Evolutionary conservation across 2,888 invertebrate species (phyloP).

Genomic region (Halictus quadricinctus): DNA sequence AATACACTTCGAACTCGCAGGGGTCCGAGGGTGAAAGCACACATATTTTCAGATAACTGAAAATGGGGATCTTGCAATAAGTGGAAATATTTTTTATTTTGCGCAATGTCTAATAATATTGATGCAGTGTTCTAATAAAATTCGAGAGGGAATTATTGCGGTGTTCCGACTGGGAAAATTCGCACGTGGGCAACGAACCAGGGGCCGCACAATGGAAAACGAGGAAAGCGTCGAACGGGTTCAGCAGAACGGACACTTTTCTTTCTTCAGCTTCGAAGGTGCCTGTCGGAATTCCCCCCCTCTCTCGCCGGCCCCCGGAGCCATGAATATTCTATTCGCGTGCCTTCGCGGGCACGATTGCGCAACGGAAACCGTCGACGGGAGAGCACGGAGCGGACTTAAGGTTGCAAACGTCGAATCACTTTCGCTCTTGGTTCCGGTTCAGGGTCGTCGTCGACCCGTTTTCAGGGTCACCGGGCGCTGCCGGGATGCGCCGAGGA

Average conservation of each 20-base stretch:
- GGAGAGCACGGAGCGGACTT: slow-evolving; percentile 50
- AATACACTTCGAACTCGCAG: too few relatives aligned
- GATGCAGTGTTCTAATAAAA: too few relatives aligned
- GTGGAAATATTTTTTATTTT: too few relatives aligned
- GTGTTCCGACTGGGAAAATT: background rate
- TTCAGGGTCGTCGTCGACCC: slow-evolving; percentile 71
- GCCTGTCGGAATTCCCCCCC: background rate
- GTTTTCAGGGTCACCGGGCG: slow-evolving; percentile 68
- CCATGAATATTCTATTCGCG: slow-evolving; percentile 70
- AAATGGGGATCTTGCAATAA: too few relatives aligned
- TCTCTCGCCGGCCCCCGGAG: background rate
- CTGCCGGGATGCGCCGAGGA: slow-evolving; percentile 17
- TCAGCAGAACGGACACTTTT: slow-evolving; percentile 12
- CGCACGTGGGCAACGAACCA: background rate
- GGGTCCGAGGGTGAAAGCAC: too few relatives aligned
- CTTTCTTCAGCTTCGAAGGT: slow-evolving; percentile 27
- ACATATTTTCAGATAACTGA: too few relatives aligned
- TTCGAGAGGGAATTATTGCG: too few relatives aligned
- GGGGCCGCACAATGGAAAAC: background rate
- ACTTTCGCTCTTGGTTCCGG: slow-evolving; percentile 78
- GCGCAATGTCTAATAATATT: too few relatives aligned
- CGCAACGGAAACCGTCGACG: slow-evolving; percentile 51
- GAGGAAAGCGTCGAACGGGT: background rate
- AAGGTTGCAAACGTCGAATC: slow-evolving; percentile 63
- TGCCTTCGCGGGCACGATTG: slow-evolving; percentile 68